Conservation (phyloP, 2,113 vertebrate genomes). For the Zosterops hypoxanthus region DNA sequence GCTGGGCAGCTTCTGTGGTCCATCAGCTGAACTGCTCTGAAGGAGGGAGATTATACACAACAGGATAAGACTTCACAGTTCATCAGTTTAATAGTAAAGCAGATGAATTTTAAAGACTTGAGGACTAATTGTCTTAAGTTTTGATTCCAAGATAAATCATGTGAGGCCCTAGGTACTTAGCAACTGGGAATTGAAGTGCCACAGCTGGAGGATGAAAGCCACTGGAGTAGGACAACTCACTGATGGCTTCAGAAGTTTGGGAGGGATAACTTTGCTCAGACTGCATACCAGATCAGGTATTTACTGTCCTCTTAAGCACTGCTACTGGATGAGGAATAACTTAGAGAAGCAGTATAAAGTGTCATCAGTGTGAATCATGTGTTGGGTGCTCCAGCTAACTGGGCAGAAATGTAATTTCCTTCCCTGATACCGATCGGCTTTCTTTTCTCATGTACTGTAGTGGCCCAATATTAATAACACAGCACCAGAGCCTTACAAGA, state of each 20-base stretch:
- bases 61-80: not conserved
- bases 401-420: constrained; percentile 32
- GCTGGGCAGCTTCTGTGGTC: not conserved
- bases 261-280: not conserved
- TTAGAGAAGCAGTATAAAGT: not conserved
- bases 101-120: not conserved
- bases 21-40: not conserved
- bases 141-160: not conserved
- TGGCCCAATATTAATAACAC: not conserved
- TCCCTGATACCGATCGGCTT: not conserved
- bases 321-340: not conserved
- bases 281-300: not conserved
- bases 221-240: not conserved
- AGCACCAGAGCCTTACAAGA: not conserved
- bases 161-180: not conserved
- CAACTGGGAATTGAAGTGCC: not conserved
- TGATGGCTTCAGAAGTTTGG: not conserved
- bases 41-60: not conserved
- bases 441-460: not conserved
- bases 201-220: not conserved
- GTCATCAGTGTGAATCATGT: not conserved
- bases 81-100: not conserved
- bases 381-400: constrained; percentile 1
- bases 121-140: not conserved
- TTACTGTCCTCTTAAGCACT: not conserved